These are phyloP conservation scores for Drosophila subobscura DNA, from an alignment of 1,140 invertebrate genomes.

Conservation along the genomic window DNA sequence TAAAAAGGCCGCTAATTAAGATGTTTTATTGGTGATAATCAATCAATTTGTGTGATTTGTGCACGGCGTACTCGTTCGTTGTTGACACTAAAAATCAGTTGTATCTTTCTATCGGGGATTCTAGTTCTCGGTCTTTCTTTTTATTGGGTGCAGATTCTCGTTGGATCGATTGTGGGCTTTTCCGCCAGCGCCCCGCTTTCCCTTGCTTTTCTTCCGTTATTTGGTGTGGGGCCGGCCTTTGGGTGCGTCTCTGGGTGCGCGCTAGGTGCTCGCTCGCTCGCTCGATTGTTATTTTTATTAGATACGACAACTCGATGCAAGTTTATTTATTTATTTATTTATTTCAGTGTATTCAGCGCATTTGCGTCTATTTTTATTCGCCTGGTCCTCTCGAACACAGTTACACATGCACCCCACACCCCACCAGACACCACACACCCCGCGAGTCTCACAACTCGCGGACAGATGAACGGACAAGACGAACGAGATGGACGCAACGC, in stretches of 20 bases:
- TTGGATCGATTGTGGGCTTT: no score
- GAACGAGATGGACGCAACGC: no score
- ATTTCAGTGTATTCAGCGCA: slow-evolving; percentile 27
- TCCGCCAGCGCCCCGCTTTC: no score
- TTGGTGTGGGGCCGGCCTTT: not conserved
- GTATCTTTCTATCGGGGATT: not conserved
- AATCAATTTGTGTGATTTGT: slow-evolving; percentile 9
- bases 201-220: not conserved
- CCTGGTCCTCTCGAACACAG: slow-evolving; percentile 7
- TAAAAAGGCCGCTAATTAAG: slow-evolving; percentile 27
- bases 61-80: not conserved
- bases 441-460: not conserved
- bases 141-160: no score
- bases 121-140: slow-evolving; percentile 1
- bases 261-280: slow-evolving; percentile 1
- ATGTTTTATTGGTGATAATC: slow-evolving; percentile 32
- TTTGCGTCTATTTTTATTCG: slow-evolving; percentile 45
- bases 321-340: slow-evolving; percentile 45
- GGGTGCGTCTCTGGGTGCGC: not conserved
- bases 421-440: no score
- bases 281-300: slow-evolving; percentile 31
- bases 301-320: not conserved
- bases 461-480: not conserved
- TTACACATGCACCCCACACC: no score
- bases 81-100: slow-evolving; percentile 19